phyloP scores from a whole-genome alignment of 2,797 vertebrate species.

The Lagorchestes hirsutus region DNA sequence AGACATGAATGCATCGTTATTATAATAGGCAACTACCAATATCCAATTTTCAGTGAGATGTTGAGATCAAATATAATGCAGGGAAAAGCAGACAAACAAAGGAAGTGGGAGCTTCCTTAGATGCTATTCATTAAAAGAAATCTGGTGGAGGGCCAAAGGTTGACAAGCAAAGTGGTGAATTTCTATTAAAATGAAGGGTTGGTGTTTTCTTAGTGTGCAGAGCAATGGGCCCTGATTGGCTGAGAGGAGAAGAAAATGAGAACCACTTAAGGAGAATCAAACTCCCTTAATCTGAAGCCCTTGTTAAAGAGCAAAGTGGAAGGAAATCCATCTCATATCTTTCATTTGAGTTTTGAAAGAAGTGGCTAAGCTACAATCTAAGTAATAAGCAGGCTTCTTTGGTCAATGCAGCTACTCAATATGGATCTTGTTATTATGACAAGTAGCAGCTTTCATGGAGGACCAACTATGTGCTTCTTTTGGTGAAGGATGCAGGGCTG shows the following conservation, averaged over 20 bases:
- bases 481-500: background rate
- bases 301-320: conserved; percentile 27
- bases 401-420: background rate
- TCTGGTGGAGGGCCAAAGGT: conserved; percentile 44
- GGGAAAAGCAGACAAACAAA: conserved; percentile 17
- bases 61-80: conserved; percentile 65
- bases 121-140: conserved; percentile 53
- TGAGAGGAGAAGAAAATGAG: background rate
- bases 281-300: background rate
- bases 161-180: conserved; percentile 42
- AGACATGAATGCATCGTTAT: conserved; percentile 72
- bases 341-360: background rate
- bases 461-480: background rate
- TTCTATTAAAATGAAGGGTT: conserved; percentile 38
- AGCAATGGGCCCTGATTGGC: background rate
- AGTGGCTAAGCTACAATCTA: background rate
- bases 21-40: conserved; percentile 70
- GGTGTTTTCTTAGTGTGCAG: background rate
- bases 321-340: background rate
- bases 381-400: background rate
- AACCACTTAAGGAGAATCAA: background rate
- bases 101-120: conserved; percentile 18
- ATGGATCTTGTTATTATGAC: background rate
- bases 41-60: conserved; percentile 71
- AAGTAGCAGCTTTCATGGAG: background rate